These are phyloP conservation scores for Plectrocnemia conspersa DNA, from an alignment of 1,140 invertebrate species.

Conservation along the genomic window DNA sequence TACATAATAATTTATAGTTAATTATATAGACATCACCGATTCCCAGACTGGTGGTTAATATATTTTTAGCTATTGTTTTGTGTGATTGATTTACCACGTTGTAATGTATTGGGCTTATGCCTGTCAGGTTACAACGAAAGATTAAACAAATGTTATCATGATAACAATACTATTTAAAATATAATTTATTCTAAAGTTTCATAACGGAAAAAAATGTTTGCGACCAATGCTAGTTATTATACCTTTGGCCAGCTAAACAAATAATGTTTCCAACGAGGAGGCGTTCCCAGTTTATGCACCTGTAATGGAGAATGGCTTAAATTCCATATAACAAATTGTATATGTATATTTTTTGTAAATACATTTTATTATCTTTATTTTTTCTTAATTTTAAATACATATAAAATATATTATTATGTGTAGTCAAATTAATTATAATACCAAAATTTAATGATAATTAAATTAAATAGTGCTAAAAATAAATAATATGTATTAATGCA, in stretches of 20 bases:
- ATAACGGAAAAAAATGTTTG: slow-evolving; percentile 1
- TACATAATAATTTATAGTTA: no score
- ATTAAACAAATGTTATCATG: no score
- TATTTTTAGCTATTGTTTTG: no score
- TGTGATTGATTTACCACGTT: no score
- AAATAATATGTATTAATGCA: no score
- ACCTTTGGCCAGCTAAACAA: slow-evolving; percentile 32
- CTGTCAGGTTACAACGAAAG: no score
- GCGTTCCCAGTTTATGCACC: slow-evolving; percentile 20
- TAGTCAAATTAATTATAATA: background rate
- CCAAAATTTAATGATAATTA: background rate
- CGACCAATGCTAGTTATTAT: slow-evolving; percentile 18
- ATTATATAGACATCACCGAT: no score
- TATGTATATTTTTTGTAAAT: background rate
- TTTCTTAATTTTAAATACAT: background rate
- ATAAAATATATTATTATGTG: background rate
- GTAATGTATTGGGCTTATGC: no score
- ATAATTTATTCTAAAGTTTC: background rate
- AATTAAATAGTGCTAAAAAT: background rate
- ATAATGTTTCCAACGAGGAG: slow-evolving; percentile 35
- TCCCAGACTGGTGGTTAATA: no score
- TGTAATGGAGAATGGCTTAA: background rate
- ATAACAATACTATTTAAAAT: no score
- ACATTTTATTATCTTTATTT: background rate
- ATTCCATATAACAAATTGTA: background rate